phyloP scores from a whole-genome alignment of 2,888 invertebrate species.

The Heteromurus nitidus region DNA sequence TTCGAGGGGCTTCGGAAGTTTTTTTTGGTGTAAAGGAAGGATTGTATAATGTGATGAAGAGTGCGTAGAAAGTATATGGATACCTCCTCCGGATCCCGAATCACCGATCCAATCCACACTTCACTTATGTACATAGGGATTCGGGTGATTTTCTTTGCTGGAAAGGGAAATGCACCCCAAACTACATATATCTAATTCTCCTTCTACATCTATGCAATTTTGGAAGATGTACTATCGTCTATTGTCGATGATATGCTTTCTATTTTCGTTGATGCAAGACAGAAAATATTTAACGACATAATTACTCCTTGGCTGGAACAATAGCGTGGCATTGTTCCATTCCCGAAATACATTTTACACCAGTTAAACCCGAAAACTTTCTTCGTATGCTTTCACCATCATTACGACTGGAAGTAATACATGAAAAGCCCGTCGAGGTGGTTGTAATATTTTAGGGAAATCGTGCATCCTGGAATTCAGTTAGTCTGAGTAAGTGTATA shows the following conservation, averaged over 20 bases:
- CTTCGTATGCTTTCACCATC: too few relatives aligned
- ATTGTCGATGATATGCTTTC: neutral
- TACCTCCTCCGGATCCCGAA: neutral
- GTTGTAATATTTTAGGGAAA: slow-evolving; percentile 31
- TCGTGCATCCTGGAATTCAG: slow-evolving; percentile 25
- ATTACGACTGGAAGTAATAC: neutral
- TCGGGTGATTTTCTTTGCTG: neutral
- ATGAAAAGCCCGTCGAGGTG: slow-evolving; percentile 24
- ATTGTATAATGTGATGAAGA: slow-evolving; percentile 12
- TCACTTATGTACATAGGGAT: neutral
- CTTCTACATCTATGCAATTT: neutral
- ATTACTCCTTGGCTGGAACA: too few relatives aligned
- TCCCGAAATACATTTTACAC: too few relatives aligned
- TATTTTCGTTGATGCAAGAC: too few relatives aligned
- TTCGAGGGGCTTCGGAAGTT: slow-evolving; percentile 24
- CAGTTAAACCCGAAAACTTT: too few relatives aligned
- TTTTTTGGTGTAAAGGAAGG: slow-evolving; percentile 7
- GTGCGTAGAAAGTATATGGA: slow-evolving; percentile 19
- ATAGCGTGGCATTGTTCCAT: too few relatives aligned
- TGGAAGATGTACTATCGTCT: too few relatives aligned
- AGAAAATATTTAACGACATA: too few relatives aligned
- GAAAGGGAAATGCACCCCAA: neutral
- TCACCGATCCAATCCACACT: neutral
- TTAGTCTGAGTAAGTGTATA: neutral
- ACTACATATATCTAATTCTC: neutral